Evolutionary conservation across 1,140 invertebrate genomes (phyloP).

Genomic region (Rhopalosiphum maidis): DNA sequence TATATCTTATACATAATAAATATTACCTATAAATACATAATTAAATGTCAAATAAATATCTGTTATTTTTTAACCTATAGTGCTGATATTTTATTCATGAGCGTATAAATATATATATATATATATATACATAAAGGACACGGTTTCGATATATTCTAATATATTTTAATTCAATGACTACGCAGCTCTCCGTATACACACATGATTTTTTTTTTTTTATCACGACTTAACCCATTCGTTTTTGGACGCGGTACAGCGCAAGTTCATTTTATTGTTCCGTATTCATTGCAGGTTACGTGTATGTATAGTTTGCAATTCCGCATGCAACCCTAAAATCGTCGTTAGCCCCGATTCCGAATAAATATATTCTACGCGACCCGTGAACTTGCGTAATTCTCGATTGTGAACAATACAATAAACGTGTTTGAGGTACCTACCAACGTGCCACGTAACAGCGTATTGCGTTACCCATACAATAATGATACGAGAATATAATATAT

Average conservation of each 20-base stretch:
- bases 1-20: background rate
- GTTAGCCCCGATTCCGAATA: background rate
- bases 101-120: too few relatives aligned
- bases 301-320: background rate
- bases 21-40: background rate
- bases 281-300: background rate
- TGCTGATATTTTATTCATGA: background rate
- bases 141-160: background rate
- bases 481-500: background rate
- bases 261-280: constrained; percentile 16
- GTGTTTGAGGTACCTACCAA: background rate
- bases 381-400: constrained; percentile 38
- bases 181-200: too few relatives aligned
- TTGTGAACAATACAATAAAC: background rate
- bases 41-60: background rate
- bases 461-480: background rate
- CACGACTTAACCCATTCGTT: background rate
- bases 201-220: background rate
- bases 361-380: constrained; percentile 7
- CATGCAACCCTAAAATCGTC: constrained; percentile 27
- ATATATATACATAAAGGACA: background rate
- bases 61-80: background rate
- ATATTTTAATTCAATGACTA: background rate
- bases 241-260: background rate
- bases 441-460: background rate